Percentiles rank a stretch among this genome's conserved stretches.
Evolutionary conservation across 1,140 invertebrate genomes (phyloP).

Genomic region (Lepidotrigona ventralis): DNA sequence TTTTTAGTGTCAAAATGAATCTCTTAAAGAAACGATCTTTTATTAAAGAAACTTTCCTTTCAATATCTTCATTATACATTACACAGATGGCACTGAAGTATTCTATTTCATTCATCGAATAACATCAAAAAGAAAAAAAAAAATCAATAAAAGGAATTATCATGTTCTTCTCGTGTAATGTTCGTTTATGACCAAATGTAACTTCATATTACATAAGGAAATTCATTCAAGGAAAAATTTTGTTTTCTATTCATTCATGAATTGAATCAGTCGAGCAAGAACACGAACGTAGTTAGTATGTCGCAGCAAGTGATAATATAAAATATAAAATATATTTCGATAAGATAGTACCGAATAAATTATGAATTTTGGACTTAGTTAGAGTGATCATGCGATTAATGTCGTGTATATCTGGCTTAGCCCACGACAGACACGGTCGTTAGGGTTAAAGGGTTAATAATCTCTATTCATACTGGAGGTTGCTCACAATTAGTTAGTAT

Average conservation of each 20-base stretch:
- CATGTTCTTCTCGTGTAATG: not conserved
- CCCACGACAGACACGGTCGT: not conserved
- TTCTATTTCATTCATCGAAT: not conserved
- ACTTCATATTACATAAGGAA: not conserved
- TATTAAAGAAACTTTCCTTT: too few species aligned
- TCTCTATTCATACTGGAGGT: not conserved
- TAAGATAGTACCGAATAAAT: not conserved
- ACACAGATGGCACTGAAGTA: not conserved
- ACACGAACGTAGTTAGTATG: not conserved
- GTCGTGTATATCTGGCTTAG: not conserved
- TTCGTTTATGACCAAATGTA: not conserved
- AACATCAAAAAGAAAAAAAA: not conserved
- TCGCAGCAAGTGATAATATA: not conserved
- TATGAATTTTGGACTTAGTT: not conserved
- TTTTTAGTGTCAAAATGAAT: too few species aligned
- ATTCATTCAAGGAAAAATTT: too few species aligned
- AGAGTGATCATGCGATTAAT: not conserved
- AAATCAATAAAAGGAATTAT: not conserved
- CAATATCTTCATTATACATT: too few species aligned
- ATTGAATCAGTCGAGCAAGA: not conserved
- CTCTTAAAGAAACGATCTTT: too few species aligned
- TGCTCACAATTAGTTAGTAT: not conserved
- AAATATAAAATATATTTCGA: not conserved
- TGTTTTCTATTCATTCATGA: not conserved
- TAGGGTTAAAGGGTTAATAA: constrained; percentile 28